Conservation (phyloP, 2,888 invertebrate genomes). For the Parascotia fuliginaria region DNA sequence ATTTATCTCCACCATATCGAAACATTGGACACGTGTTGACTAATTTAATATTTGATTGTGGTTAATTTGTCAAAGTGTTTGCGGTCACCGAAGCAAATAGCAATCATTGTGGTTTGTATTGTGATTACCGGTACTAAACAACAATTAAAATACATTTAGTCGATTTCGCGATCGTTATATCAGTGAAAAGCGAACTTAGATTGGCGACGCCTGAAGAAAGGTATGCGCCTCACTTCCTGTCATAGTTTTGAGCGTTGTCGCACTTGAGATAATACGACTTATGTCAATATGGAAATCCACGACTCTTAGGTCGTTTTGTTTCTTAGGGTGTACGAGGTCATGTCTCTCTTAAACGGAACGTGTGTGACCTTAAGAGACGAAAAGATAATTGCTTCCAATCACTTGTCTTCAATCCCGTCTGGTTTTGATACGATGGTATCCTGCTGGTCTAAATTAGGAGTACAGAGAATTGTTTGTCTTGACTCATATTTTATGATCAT, state of each 20-base stretch:
- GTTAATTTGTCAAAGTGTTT: no score
- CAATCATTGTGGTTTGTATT: neutral
- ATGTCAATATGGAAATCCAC: slow-evolving; percentile 55
- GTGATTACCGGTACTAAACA: neutral
- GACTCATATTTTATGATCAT: slow-evolving; percentile 28
- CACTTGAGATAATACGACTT: slow-evolving; percentile 57
- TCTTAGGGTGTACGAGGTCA: slow-evolving; percentile 60
- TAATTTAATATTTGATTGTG: no score
- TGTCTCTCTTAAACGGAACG: slow-evolving; percentile 66
- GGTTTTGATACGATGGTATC: slow-evolving; percentile 45
- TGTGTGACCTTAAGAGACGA: slow-evolving; percentile 77
- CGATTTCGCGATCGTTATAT: neutral
- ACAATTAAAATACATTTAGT: neutral
- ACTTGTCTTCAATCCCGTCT: slow-evolving; percentile 52
- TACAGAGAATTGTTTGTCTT: slow-evolving; percentile 29
- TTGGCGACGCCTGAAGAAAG: slow-evolving; percentile 73
- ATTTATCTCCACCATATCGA: no score
- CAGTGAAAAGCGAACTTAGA: slow-evolving; percentile 34
- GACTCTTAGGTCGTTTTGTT: slow-evolving; percentile 58
- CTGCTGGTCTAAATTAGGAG: slow-evolving; percentile 34
- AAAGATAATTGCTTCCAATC: slow-evolving; percentile 73
- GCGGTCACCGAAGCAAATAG: no score
- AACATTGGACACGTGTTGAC: no score
- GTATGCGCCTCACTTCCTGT: slow-evolving; percentile 78
- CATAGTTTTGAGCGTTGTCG: slow-evolving; percentile 72